Evolutionary conservation across 2,797 vertebrate species (phyloP).

Genomic region (Poeciliopsis paucimaculata): DNA sequence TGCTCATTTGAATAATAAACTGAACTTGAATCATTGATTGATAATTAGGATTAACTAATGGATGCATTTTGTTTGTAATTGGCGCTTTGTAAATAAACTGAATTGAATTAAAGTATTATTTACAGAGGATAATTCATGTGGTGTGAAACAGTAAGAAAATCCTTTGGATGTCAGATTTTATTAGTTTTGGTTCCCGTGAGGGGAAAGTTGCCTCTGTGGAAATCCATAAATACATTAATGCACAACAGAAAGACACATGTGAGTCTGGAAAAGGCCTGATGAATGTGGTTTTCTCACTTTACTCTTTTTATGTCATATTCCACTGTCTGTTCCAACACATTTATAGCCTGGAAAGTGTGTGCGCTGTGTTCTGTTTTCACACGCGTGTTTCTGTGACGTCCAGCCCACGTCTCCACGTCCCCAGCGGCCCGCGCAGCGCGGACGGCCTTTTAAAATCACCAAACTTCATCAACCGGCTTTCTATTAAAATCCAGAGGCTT

Average conservation of each 20-base stretch:
- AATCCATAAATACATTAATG: constrained; percentile 4
- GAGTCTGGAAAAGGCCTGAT: constrained; percentile 56
- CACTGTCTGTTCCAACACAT: constrained; percentile 55
- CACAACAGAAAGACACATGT: neutral
- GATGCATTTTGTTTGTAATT: neutral
- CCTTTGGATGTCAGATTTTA: neutral
- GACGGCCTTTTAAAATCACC: constrained; percentile 54
- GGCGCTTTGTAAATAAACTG: neutral
- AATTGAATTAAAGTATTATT: neutral
- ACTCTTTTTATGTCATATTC: constrained; percentile 41
- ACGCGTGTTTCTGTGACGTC: constrained; percentile 9
- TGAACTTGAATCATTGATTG: neutral
- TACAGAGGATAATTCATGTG: no score
- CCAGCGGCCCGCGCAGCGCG: constrained; percentile 44
- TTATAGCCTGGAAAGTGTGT: constrained; percentile 44
- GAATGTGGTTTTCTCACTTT: constrained; percentile 37
- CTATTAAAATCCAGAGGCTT: constrained; percentile 55
- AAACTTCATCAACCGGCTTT: constrained; percentile 51
- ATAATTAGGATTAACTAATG: neutral
- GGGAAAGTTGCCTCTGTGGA: neutral
- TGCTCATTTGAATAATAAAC: neutral
- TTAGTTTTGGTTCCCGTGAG: neutral
- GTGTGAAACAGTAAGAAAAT: neutral
- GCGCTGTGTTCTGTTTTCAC: neutral
- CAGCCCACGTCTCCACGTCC: constrained; percentile 62